Conservation (phyloP, 2,797 vertebrate genomes). For the Pipistrellus kuhlii region DNA sequence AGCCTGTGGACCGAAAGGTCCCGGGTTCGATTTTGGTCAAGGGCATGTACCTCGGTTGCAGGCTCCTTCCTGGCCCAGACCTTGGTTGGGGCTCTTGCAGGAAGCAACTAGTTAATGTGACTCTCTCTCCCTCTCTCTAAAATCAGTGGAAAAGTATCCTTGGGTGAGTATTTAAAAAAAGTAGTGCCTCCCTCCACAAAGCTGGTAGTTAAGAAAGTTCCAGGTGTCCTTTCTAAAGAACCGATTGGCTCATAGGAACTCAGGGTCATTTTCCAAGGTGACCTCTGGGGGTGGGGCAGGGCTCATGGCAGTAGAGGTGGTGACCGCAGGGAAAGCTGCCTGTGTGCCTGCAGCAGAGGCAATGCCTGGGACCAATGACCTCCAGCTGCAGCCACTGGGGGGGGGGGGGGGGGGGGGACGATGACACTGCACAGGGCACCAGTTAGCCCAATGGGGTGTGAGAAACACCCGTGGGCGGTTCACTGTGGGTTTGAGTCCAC, state of each 20-base stretch:
- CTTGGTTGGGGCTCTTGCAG: too few relatives aligned
- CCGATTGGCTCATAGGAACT: slow-evolving; percentile 1
- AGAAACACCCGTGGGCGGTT: neutral
- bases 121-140: too few relatives aligned
- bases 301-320: neutral
- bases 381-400: neutral
- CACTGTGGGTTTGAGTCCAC: neutral
- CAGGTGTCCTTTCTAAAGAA: slow-evolving; percentile 54
- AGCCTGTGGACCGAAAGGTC: too few relatives aligned
- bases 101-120: too few relatives aligned
- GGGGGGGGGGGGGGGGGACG: neutral
- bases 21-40: too few relatives aligned
- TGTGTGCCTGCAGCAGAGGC: too few relatives aligned
- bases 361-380: neutral
- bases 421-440: neutral
- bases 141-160: too few relatives aligned
- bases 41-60: too few relatives aligned
- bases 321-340: neutral
- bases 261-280: slow-evolving; percentile 64
- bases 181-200: neutral
- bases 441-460: neutral
- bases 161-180: neutral
- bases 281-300: neutral
- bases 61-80: too few relatives aligned
- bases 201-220: slow-evolving; percentile 30